Conservation (phyloP, 2,888 invertebrate species). For the Conus canariensis region DNA sequence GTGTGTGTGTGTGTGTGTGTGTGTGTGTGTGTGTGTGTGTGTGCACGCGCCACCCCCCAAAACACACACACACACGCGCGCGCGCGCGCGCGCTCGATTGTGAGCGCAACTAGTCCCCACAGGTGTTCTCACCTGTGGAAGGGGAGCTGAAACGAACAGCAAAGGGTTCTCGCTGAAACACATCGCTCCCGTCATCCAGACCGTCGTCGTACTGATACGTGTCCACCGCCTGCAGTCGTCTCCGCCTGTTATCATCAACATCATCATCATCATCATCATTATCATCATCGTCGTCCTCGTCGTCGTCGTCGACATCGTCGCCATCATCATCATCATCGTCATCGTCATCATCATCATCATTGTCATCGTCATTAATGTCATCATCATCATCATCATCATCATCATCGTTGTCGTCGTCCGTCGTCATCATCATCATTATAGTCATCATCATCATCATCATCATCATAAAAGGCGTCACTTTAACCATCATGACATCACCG, state of each 20-base stretch:
- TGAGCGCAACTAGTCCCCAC: background rate
- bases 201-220: conserved; percentile 66
- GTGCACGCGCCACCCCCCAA: too few relatives aligned
- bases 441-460: background rate
- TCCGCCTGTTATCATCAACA: conserved; percentile 45
- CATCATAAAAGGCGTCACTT: background rate
- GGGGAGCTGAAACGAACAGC: conserved; percentile 61
- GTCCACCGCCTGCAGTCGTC: conserved; percentile 51
- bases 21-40: too few relatives aligned
- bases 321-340: background rate
- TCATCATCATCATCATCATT: conserved; percentile 37
- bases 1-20: too few relatives aligned
- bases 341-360: conserved; percentile 35
- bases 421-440: conserved; percentile 31
- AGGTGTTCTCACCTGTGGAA: conserved; percentile 52
- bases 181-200: conserved; percentile 55
- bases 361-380: background rate
- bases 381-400: conserved; percentile 38
- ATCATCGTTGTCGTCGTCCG: conserved; percentile 13
- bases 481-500: background rate
- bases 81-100: too few relatives aligned
- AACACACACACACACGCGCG: too few relatives aligned
- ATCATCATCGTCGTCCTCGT: background rate
- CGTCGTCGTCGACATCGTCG: background rate
- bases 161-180: conserved; percentile 69